These are phyloP conservation scores for Hymenochirus boettgeri DNA, from an alignment of 2,113 vertebrate species.

Conservation along the genomic window DNA sequence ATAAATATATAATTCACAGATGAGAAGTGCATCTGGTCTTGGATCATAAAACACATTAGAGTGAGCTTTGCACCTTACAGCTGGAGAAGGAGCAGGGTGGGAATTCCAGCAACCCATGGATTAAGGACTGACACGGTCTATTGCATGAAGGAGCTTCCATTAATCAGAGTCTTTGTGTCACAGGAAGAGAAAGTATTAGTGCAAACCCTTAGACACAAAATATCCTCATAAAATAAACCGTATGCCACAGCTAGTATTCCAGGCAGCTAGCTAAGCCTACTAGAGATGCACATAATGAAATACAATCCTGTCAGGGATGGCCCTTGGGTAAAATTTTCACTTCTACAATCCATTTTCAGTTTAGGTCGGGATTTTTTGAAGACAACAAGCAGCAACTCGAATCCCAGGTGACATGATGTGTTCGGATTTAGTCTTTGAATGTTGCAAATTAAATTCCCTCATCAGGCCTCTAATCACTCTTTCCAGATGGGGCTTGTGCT, in stretches of 20 bases:
- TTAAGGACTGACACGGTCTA: conserved; percentile 38
- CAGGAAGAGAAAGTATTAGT: conserved; percentile 37
- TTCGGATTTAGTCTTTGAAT: conserved; percentile 97
- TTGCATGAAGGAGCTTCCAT: conserved; percentile 32
- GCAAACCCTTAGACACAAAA: conserved; percentile 40
- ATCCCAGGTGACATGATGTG: conserved; percentile 87
- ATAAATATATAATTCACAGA: conserved; percentile 34
- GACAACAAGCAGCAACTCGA: conserved; percentile 73
- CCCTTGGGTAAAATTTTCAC: conserved; percentile 73
- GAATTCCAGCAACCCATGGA: conserved; percentile 37
- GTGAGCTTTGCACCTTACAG: conserved; percentile 44
- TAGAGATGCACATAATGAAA: conserved; percentile 65
- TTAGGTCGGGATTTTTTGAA: conserved; percentile 77
- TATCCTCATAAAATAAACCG: conserved; percentile 42
- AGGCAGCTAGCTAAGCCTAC: conserved; percentile 54
- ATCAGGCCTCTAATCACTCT: conserved; percentile 98
- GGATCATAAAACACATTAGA: conserved; percentile 46
- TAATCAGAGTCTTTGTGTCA: background rate
- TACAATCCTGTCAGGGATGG: conserved; percentile 58
- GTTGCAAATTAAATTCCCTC: conserved; percentile 99
- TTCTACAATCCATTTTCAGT: conserved; percentile 72
- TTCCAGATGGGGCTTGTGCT: conserved; percentile 96
- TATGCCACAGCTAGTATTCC: conserved; percentile 41
- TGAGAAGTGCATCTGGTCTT: conserved; percentile 36
- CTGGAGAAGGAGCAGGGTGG: conserved; percentile 33